phyloP scores from a whole-genome alignment of 2,797 vertebrate genomes.

The Manis pentadactyla region DNA sequence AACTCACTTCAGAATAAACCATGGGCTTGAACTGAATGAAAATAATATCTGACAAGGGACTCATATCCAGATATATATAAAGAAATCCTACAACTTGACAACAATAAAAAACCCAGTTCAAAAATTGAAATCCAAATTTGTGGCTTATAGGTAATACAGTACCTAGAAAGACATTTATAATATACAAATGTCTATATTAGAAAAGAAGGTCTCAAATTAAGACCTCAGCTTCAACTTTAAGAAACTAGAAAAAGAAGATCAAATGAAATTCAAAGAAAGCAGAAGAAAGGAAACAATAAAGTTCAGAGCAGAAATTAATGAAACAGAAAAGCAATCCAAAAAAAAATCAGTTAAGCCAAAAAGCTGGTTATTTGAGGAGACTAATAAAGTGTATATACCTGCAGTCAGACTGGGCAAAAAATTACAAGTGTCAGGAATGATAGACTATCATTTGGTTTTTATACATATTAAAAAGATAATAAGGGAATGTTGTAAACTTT shows the following conservation, averaged over 20 bases:
- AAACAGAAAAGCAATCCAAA: not conserved
- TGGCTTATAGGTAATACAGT: not conserved
- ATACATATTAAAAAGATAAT: not conserved
- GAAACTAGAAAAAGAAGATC: not conserved
- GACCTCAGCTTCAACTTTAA: not conserved
- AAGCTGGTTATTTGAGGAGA: not conserved
- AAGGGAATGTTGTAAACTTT: not conserved
- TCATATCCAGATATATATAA: too few relatives aligned
- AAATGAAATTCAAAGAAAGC: not conserved
- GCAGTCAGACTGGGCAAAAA: not conserved
- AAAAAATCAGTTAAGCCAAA: not conserved
- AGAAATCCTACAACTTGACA: too few relatives aligned
- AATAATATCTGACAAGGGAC: not conserved
- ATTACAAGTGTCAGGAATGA: not conserved
- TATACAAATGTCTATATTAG: not conserved
- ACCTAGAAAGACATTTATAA: not conserved
- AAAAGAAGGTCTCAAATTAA: not conserved
- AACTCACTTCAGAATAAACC: not conserved
- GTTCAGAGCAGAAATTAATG: not conserved
- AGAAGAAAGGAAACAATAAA: not conserved
- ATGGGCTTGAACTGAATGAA: not conserved
- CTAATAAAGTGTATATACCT: not conserved
- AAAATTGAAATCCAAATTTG: not conserved
- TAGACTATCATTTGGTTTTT: not conserved
- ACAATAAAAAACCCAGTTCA: too few relatives aligned